Evolutionary conservation across 2,113 vertebrate species (phyloP).

Genomic region (Spheniscus mendiculus): DNA sequence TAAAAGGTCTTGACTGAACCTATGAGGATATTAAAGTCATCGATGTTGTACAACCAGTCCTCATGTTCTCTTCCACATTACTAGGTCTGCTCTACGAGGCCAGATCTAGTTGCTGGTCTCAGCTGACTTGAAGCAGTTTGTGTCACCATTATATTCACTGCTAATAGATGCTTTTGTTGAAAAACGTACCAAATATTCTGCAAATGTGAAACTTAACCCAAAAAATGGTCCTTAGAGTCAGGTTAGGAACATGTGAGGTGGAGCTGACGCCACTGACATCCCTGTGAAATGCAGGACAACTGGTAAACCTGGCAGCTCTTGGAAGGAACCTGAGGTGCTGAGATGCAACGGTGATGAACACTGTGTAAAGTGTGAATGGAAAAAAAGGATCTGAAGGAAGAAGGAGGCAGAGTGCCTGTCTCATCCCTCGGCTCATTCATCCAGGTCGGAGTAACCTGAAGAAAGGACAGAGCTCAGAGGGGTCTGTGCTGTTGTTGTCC

Average conservation of each 20-base stretch:
- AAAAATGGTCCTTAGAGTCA: background rate
- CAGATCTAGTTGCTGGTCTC: background rate
- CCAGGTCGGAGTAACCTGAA: background rate
- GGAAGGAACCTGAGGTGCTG: background rate
- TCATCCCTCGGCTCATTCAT: background rate
- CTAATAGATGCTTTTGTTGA: background rate
- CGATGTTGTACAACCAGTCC: background rate
- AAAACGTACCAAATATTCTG: background rate
- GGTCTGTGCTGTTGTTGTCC: background rate
- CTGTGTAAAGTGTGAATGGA: background rate
- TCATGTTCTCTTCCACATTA: background rate
- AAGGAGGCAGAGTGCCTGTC: background rate
- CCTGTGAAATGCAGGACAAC: background rate
- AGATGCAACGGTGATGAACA: background rate
- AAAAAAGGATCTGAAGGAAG: background rate
- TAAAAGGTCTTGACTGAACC: background rate
- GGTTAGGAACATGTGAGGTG: background rate
- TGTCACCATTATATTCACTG: background rate
- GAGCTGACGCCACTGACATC: background rate
- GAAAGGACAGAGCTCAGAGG: background rate
- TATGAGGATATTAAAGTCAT: background rate
- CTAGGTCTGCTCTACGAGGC: background rate
- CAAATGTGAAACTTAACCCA: background rate
- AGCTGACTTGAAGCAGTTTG: background rate
- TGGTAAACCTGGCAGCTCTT: background rate